Percentiles rank a stretch among this genome's conserved stretches.
These are phyloP conservation scores for Bothrops jararaca DNA, from an alignment of 2,113 vertebrate species.

Conservation along the genomic window DNA sequence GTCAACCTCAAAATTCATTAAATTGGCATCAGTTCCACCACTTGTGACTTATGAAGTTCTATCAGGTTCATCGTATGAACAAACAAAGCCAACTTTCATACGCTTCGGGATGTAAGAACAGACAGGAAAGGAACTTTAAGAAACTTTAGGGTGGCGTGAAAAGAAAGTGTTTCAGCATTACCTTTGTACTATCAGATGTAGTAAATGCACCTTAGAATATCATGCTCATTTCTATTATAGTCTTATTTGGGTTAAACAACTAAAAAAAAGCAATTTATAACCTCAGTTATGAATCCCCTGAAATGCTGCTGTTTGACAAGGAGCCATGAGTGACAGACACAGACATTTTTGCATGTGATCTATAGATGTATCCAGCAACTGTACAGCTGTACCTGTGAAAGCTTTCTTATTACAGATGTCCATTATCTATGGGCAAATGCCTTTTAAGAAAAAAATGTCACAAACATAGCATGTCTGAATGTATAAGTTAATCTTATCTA, in stretches of 20 bases:
- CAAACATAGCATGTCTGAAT: not conserved
- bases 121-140: not conserved
- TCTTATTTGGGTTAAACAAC: not conserved
- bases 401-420: not conserved
- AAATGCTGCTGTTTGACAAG: not conserved
- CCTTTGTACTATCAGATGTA: not conserved
- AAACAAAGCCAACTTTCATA: constrained; percentile 28
- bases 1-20: constrained; percentile 40
- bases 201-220: not conserved
- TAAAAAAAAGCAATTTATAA: not conserved
- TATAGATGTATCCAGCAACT: not conserved
- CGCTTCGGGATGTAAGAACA: not conserved
- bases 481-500: not conserved
- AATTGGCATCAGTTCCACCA: constrained; percentile 16
- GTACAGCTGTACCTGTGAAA: not conserved
- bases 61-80: not conserved
- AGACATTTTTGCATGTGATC: not conserved
- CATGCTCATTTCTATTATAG: not conserved
- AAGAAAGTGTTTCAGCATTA: not conserved
- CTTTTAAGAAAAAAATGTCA: not conserved
- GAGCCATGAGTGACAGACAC: not conserved
- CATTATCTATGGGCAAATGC: not conserved
- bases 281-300: not conserved
- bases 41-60: not conserved
- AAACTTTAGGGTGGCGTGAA: not conserved